A percentile compares a stretch with the other conserved stretches of the same genome.
These are phyloP conservation scores for Oscheius sp. DNA, from an alignment of 1,140 invertebrate genomes.

Conservation along the genomic window DNA sequence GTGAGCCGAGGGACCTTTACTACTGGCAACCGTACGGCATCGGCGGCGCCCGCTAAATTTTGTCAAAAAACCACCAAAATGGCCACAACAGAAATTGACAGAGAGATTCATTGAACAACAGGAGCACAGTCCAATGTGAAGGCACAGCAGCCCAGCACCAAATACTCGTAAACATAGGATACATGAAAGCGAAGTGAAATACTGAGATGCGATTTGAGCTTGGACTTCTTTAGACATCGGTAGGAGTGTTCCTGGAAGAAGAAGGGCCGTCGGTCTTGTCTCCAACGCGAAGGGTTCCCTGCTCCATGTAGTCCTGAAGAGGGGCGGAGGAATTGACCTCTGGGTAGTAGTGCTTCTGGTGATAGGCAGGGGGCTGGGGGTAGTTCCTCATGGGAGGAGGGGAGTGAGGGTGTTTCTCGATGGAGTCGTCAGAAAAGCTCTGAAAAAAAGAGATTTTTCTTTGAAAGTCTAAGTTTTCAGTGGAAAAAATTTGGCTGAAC, in stretches of 20 bases:
- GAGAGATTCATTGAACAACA: too few relatives aligned
- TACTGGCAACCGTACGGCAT: too few relatives aligned
- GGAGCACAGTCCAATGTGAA: too few relatives aligned
- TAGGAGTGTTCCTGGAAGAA: not conserved
- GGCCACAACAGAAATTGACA: too few relatives aligned
- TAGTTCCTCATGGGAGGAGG: not conserved
- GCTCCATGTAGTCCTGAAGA: not conserved
- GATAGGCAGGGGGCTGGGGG: not conserved
- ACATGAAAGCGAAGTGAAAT: too few relatives aligned
- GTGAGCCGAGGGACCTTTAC: too few relatives aligned
- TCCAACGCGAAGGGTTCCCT: not conserved
- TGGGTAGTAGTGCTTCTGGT: not conserved
- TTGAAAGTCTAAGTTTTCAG: not conserved
- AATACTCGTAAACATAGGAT: too few relatives aligned
- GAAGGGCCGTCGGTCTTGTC: not conserved
- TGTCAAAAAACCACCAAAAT: too few relatives aligned
- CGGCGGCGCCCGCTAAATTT: too few relatives aligned
- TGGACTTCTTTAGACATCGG: conserved; percentile 2
- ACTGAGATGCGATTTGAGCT: too few relatives aligned
- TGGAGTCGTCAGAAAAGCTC: not conserved
- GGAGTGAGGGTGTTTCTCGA: not conserved
- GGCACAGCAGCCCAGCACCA: too few relatives aligned
- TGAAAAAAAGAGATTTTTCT: not conserved
- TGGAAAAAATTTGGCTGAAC: not conserved
- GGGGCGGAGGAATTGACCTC: not conserved